These are phyloP conservation scores for Bombus sibiricus DNA, from an alignment of 1,140 invertebrate species.

Conservation along the genomic window DNA sequence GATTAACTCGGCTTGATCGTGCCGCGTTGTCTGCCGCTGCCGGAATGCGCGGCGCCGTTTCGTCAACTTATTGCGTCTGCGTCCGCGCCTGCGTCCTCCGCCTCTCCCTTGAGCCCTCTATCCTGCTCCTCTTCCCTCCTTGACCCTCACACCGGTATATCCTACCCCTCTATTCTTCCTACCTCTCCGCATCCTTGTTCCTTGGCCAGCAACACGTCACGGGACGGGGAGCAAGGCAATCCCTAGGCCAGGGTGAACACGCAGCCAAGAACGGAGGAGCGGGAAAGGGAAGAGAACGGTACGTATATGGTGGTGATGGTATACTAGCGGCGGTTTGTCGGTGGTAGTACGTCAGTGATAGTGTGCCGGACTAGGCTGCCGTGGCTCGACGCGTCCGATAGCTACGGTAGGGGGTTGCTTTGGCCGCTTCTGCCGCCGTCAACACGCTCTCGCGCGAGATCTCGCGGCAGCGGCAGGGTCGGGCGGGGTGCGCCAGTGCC, in stretches of 20 bases:
- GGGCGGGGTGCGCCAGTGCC: constrained; percentile 64
- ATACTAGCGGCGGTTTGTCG: too few species aligned
- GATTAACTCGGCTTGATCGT: constrained; percentile 65
- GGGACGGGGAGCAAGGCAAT: constrained; percentile 58
- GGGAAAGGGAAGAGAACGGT: background rate
- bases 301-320: too few species aligned
- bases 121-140: constrained; percentile 42
- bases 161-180: constrained; percentile 38
- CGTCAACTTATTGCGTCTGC: constrained; percentile 69
- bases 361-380: constrained; percentile 8
- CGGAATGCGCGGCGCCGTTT: constrained; percentile 66
- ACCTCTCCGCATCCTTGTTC: constrained; percentile 11
- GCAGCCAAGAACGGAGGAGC: constrained; percentile 14
- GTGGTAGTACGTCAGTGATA: background rate
- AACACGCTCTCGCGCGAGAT: background rate
- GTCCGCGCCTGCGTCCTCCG: constrained; percentile 74
- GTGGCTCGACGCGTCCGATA: constrained; percentile 11
- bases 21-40: constrained; percentile 73
- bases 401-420: constrained; percentile 27
- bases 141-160: constrained; percentile 41
- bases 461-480: constrained; percentile 16
- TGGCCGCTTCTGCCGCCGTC: constrained; percentile 11
- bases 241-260: constrained; percentile 66
- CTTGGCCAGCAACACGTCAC: constrained; percentile 33
- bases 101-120: constrained; percentile 53